Conservation (phyloP, 1,140 invertebrate species). For the Aphelinus atriplicis region DNA sequence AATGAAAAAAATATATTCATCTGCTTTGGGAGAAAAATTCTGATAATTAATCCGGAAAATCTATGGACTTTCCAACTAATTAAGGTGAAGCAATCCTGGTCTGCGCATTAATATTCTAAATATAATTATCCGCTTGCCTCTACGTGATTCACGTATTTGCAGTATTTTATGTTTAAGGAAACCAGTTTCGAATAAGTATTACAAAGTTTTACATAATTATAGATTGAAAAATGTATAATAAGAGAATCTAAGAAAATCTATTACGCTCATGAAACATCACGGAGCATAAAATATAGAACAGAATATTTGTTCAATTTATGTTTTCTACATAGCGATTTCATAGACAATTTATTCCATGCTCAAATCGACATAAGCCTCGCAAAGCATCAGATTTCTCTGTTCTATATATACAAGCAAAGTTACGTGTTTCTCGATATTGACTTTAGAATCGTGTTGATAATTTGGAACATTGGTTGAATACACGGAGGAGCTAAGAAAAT, state of each 20-base stretch:
- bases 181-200: too few species aligned
- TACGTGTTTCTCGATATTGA: background rate
- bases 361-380: background rate
- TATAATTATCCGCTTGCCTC: too few species aligned
- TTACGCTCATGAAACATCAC: background rate
- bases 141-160: too few species aligned
- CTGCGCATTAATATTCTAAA: too few species aligned
- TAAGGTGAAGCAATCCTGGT: too few species aligned
- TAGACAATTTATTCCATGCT: background rate
- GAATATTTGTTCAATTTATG: constrained; percentile 4
- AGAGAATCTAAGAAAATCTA: too few species aligned
- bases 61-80: too few species aligned
- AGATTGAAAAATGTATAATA: background rate
- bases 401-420: background rate
- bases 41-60: too few species aligned
- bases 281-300: background rate
- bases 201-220: background rate
- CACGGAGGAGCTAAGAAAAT: background rate
- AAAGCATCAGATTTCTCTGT: constrained; percentile 19
- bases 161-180: too few species aligned
- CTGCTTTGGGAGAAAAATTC: too few species aligned
- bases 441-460: background rate
- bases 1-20: too few species aligned
- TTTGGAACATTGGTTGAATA: background rate
- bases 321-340: constrained; percentile 11